Percentiles rank a stretch among this genome's conserved stretches.
Conservation (phyloP, 2,797 vertebrate species). For the Pogoniulus pusillus region DNA sequence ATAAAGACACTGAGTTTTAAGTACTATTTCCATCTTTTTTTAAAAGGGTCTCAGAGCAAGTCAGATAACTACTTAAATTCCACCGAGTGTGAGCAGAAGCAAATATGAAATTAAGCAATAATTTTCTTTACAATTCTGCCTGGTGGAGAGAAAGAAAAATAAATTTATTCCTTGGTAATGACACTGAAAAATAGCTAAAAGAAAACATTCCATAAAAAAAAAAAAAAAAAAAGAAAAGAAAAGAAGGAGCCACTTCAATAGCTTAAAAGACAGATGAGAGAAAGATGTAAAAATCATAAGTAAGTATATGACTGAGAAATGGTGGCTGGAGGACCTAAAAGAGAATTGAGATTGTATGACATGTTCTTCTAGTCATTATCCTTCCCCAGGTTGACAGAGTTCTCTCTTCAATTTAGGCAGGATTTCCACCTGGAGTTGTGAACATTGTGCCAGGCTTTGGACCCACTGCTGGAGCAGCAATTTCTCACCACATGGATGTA, state of each 20-base stretch:
- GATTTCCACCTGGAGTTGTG: constrained; percentile 88
- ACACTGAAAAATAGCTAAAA: rapidly evolving
- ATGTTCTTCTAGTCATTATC: neutral
- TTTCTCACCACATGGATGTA: constrained; percentile 88
- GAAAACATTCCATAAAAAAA: no score
- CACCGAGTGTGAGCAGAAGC: neutral
- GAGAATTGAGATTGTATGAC: neutral
- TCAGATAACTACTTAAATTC: neutral
- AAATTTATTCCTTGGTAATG: neutral
- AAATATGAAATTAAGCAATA: neutral
- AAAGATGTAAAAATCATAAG: rapidly evolving
- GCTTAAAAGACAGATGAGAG: neutral
- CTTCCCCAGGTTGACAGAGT: neutral
- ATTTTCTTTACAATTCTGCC: neutral
- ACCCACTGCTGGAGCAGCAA: constrained; percentile 84
- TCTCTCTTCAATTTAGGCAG: constrained; percentile 75
- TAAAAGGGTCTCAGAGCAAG: neutral
- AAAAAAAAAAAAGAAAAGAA: no score
- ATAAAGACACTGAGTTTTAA: neutral
- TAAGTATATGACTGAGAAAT: neutral
- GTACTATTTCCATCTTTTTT: neutral
- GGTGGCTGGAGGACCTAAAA: neutral
- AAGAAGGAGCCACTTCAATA: neutral
- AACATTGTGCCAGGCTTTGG: constrained; percentile 89
- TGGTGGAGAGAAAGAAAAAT: neutral